These are phyloP conservation scores for Nasonia giraulti DNA, from an alignment of 1,140 invertebrate genomes.

Conservation along the genomic window DNA sequence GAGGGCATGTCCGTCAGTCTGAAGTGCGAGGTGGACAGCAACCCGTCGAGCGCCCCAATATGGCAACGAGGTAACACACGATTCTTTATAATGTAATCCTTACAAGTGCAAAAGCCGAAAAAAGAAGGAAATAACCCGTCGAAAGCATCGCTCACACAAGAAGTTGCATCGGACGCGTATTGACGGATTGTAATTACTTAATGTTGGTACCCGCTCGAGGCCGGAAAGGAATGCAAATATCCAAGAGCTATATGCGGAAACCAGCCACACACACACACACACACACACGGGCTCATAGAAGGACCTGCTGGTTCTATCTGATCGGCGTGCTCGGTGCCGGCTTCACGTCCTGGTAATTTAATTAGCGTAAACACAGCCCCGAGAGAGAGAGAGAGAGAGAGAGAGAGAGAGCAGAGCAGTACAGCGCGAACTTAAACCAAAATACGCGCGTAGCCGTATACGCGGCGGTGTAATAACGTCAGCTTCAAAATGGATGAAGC, in stretches of 20 bases:
- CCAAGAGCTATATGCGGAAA: background rate
- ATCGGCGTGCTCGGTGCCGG: background rate
- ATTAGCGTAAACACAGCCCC: constrained; percentile 42
- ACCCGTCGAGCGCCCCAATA: constrained; percentile 88
- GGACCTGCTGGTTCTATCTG: background rate
- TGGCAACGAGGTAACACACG: constrained; percentile 79
- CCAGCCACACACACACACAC: background rate
- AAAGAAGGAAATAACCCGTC: background rate
- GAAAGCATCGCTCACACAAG: background rate
- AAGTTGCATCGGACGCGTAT: background rate
- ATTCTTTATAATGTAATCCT: background rate
- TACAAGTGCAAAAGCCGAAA: no score
- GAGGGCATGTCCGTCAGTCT: constrained; percentile 90
- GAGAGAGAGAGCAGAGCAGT: background rate
- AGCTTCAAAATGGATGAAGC: constrained; percentile 11
- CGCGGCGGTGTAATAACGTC: constrained; percentile 19
- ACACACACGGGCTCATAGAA: background rate
- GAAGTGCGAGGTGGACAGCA: constrained; percentile 93
- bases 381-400: constrained; percentile 3
- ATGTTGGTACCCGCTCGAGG: background rate
- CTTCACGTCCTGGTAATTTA: constrained; percentile 38
- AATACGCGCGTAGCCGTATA: constrained; percentile 11
- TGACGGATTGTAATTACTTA: background rate
- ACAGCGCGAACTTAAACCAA: constrained; percentile 31
- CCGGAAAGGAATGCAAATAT: constrained; percentile 23